Evolutionary conservation across 2,888 invertebrate genomes (phyloP), one percentile per base, ranked within the genome.

Genomic region (Troides helena): DNA sequence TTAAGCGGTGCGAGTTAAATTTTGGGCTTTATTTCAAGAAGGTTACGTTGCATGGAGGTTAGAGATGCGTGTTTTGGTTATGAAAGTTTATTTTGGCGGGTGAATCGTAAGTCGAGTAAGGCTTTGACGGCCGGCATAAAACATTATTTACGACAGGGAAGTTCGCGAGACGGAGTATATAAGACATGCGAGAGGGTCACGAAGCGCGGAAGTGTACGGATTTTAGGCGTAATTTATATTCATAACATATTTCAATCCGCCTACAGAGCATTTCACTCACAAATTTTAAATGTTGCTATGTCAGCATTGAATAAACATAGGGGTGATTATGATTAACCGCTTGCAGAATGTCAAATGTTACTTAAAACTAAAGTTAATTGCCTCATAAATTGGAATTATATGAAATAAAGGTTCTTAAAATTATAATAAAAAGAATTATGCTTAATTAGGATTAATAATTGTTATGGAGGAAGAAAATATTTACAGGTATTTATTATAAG

Each of bases 71-170:
- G 75, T 76, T 73, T 78, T 70, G 81, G 72, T 81, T 81, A 77
- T 69, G 72, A 81, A 84, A 75, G 71, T 78, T 82, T 79, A 83
- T 77, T 81, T 85, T 85, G 79, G 80, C 81, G 81, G 80, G 81
- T 79, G 80, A 83, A 70, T 58, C 66, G 66, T 53, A 81, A 76
- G 83, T 64, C 72, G 90, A 89, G 85, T 90, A 88, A 89, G 80
- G 83, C 83, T 86, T 78, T 88, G 90, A 89, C 90, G 90, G 85
- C 84, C 90, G 89, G 88, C 89, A 90, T 92, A 90, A 89, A 91
- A 87, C 78, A 77, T 84, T 89, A 87, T 92, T 92, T 92, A 92
- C 81, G 83, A 81, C 80, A 82, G 83, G 86, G 82, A 89, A 90
- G 89, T 92, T 92, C 83, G 91, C 90, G 85, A 89, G 82, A 81